Conservation (phyloP, 1,140 invertebrate species). For the Nebria ingens region DNA sequence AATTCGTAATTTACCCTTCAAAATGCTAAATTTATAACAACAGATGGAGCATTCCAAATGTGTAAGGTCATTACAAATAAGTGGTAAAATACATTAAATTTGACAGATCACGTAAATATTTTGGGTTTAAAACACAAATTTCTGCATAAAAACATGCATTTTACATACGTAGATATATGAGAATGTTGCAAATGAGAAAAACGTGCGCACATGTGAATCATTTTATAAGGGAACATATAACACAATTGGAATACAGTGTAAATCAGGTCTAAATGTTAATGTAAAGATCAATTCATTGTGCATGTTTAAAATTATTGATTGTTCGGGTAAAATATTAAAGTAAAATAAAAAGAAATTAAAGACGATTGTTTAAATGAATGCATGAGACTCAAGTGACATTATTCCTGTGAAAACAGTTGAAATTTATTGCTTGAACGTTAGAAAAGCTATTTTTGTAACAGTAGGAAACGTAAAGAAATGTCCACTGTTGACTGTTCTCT, state of each 20-base stretch:
- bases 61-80: too few relatives aligned
- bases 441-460: conserved; percentile 8
- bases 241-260: neutral
- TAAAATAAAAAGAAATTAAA: neutral
- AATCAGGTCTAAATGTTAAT: neutral
- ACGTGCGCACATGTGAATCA: neutral
- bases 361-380: neutral
- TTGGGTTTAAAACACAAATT: neutral
- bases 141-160: too few relatives aligned
- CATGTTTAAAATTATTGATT: neutral
- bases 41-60: too few relatives aligned
- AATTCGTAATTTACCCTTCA: too few relatives aligned
- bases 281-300: neutral
- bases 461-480: neutral
- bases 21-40: too few relatives aligned
- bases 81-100: neutral
- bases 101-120: neutral
- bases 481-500: conserved; percentile 3
- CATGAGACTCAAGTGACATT: neutral
- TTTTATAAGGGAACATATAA: neutral
- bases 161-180: too few relatives aligned
- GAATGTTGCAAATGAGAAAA: neutral
- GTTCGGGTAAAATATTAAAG: neutral
- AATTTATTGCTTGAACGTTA: neutral
- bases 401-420: neutral